A percentile compares a stretch with the other conserved stretches of the same genome.
phyloP scores from a whole-genome alignment of 2,113 vertebrate species.

The Murina feae region DNA sequence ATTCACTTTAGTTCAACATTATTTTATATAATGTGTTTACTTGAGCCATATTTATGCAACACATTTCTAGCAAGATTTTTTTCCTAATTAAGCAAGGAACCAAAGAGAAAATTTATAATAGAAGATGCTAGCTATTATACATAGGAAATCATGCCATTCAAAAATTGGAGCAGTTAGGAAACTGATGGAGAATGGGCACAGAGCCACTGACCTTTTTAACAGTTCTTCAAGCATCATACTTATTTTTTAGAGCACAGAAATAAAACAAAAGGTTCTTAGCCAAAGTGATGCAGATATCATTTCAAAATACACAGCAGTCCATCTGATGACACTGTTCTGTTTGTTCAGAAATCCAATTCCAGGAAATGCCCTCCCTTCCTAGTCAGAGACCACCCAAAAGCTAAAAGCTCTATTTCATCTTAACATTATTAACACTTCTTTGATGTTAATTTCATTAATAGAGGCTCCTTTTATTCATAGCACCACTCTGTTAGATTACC shows the following conservation, averaged over 20 bases:
- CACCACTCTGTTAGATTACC: not conserved
- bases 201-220: conserved; percentile 6
- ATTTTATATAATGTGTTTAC: conserved; percentile 16
- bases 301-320: conserved; percentile 29
- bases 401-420: not conserved
- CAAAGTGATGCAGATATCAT: conserved; percentile 46
- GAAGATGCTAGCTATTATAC: not conserved
- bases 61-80: conserved; percentile 17
- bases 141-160: not conserved
- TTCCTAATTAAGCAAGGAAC: not conserved
- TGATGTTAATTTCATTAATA: conserved; percentile 44
- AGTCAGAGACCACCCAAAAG: not conserved
- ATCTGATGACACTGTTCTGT: conserved; percentile 26
- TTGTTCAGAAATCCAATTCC: not conserved
- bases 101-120: not conserved
- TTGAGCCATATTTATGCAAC: conserved; percentile 2
- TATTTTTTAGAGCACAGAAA: conserved; percentile 57
- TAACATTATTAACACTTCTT: not conserved
- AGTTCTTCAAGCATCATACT: conserved; percentile 41
- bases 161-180: conserved; percentile 2
- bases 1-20: not conserved
- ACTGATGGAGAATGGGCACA: not conserved
- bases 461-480: not conserved
- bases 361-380: conserved; percentile 33
- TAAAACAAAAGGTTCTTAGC: conserved; percentile 44